Percentiles rank a stretch among this genome's conserved stretches.
Conservation (phyloP, 2,888 invertebrate species). For the Adela reaumurella region DNA sequence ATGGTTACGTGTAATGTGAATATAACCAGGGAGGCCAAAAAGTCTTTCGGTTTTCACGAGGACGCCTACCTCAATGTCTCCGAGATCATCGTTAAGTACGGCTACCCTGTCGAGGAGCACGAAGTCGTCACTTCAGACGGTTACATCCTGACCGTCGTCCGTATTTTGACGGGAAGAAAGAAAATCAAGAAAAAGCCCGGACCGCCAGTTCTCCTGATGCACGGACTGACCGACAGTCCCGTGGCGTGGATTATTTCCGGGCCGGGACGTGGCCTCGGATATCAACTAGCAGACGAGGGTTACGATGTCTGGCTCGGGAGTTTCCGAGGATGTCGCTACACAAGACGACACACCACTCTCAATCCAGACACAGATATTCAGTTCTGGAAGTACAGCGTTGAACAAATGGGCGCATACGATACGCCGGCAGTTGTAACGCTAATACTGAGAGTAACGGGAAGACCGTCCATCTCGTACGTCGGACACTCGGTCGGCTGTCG, state of each 20-base stretch:
- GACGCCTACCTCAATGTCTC: conserved; percentile 36
- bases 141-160: conserved; percentile 28
- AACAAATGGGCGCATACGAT: conserved; percentile 74
- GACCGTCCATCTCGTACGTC: conserved; percentile 58
- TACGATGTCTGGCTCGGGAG: conserved; percentile 27
- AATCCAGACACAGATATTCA: conserved; percentile 25
- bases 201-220: conserved; percentile 4
- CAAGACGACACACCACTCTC: conserved; percentile 42
- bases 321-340: conserved; percentile 39
- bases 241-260: conserved; percentile 2
- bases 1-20: no score
- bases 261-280: conserved; percentile 1
- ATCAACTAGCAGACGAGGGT: conserved; percentile 16
- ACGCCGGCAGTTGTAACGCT: conserved; percentile 71
- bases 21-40: no score
- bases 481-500: conserved; percentile 77
- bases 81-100: conserved; percentile 27
- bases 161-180: conserved; percentile 20
- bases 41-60: conserved; percentile 14
- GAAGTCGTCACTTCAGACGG: conserved; percentile 29
- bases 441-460: conserved; percentile 45
- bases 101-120: conserved; percentile 25
- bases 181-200: conserved; percentile 16
- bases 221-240: conserved; percentile 4
- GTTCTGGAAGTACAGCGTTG: conserved; percentile 65